Percentiles rank a stretch among this genome's conserved stretches.
Conservation (phyloP, 2,888 invertebrate genomes). For the Argyresthia goedartella region DNA sequence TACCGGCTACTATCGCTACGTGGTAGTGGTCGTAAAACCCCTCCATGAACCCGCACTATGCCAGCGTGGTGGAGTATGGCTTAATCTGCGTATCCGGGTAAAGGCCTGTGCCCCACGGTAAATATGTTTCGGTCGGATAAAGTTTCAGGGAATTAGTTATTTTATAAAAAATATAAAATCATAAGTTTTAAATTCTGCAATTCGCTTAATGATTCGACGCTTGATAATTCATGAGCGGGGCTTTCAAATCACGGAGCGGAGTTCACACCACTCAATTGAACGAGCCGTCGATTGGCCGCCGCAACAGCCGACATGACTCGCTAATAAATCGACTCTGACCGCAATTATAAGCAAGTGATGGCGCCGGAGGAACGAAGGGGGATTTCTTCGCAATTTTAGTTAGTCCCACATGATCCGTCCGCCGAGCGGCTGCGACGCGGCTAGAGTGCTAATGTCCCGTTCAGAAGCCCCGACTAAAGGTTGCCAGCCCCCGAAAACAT, state of each 20-base stretch:
- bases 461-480: constrained; percentile 6
- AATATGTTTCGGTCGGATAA: too few species aligned
- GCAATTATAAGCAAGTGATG: constrained; percentile 48
- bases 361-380: constrained; percentile 29
- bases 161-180: too few species aligned
- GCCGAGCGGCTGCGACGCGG: constrained; percentile 48
- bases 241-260: neutral
- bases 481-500: neutral
- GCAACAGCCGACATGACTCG: constrained; percentile 33
- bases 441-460: constrained; percentile 41
- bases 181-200: too few species aligned
- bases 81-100: too few species aligned
- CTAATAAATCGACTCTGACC: constrained; percentile 58
- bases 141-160: too few species aligned
- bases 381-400: constrained; percentile 63
- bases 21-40: too few species aligned
- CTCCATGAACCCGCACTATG: too few species aligned
- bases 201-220: neutral
- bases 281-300: neutral
- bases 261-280: too few species aligned
- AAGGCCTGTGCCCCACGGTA: too few species aligned
- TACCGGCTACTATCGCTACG: too few species aligned
- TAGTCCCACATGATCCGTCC: constrained; percentile 59
- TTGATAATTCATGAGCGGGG: neutral
- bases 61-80: too few species aligned